Evolutionary conservation across 2,113 vertebrate species (phyloP).

Genomic region (Ceyx melanurus): DNA sequence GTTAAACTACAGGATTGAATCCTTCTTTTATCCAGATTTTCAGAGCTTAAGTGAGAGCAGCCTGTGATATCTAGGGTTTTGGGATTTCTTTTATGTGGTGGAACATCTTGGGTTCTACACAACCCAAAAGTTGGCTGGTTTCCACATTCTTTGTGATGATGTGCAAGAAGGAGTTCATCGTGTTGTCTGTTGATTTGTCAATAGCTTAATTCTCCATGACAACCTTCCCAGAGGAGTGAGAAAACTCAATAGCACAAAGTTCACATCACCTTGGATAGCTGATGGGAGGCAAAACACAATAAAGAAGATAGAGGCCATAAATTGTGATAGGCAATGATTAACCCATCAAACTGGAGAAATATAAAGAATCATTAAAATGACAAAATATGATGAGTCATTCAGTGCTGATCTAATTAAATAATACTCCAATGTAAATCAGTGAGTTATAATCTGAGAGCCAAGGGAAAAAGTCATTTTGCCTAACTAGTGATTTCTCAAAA

Average conservation of each 20-base stretch:
- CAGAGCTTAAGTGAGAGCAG: neutral
- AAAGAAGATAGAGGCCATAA: slow-evolving; percentile 77
- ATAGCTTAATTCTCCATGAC: slow-evolving; percentile 78
- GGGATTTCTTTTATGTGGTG: slow-evolving; percentile 18
- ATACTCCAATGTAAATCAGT: slow-evolving; percentile 56
- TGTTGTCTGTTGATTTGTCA: slow-evolving; percentile 73
- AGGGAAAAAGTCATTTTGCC: slow-evolving; percentile 6
- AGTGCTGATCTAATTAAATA: slow-evolving; percentile 61
- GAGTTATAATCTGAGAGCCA: slow-evolving; percentile 38
- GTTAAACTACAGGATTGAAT: neutral
- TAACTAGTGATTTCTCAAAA: slow-evolving; percentile 45
- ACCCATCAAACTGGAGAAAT: slow-evolving; percentile 79
- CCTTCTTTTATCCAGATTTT: neutral
- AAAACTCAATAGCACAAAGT: slow-evolving; percentile 75
- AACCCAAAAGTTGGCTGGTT: slow-evolving; percentile 42
- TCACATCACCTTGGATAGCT: slow-evolving; percentile 75
- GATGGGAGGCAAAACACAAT: slow-evolving; percentile 68
- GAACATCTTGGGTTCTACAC: slow-evolving; percentile 41
- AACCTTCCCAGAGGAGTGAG: slow-evolving; percentile 69
- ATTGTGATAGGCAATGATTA: slow-evolving; percentile 76
- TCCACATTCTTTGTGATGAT: slow-evolving; percentile 63
- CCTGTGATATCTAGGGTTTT: neutral
- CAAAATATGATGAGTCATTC: slow-evolving; percentile 65
- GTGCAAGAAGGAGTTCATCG: slow-evolving; percentile 43
- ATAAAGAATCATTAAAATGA: slow-evolving; percentile 73